Base-by-base conservation (phyloP, 2,797 vertebrate species). In the Stomatorhinus walkeri region DNA sequence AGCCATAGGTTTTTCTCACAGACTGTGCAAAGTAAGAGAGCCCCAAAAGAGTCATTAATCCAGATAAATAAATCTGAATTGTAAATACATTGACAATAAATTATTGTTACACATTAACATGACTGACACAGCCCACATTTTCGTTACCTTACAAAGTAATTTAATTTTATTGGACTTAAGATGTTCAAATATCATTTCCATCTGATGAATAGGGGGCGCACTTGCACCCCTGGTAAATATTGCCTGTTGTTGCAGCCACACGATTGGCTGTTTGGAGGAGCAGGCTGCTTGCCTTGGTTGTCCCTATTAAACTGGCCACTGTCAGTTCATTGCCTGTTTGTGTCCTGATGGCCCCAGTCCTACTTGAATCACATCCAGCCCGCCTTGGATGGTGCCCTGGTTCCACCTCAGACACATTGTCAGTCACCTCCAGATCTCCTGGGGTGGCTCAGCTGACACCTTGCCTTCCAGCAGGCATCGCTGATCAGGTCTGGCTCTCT, bases 371-470 rank as follows among this genome's bases (percentile, higher is more conserved):
- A 43, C 36, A 43, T 79, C 72, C 72, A 79, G 36, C 36, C 40
- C 19, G 72, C 32, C 36, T 79, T 79, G 36, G 72, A 72, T 72
- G 28, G 64, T 32, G 12, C 64, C 12, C 24, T 14, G 72, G 1
- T 43, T 40, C 72, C 16, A 54, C 36, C 81, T 68, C 22, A 14
- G 54, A 61, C 88, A 61, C 52, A 28, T 49, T 48, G 76, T 51
- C 88, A 86, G 46, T 79, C 88, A 79, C 49, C 48, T 76, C 46
- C 48, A 59, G 51, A 59, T 59, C 85, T 56, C 46, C 52, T n/a
- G 79, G 36, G 85, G 68, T 19, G 14, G 16, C 14, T 56, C 86
- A 24, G 46, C 24, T 64, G 36, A 61, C 68, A 64, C 72, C 3
- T 76, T 83, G 86, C 22, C 81, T 87, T 87, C 51, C 40, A 83